Base-by-base conservation (phyloP, 2,113 vertebrate genomes). In the Echinops telfairi region DNA sequence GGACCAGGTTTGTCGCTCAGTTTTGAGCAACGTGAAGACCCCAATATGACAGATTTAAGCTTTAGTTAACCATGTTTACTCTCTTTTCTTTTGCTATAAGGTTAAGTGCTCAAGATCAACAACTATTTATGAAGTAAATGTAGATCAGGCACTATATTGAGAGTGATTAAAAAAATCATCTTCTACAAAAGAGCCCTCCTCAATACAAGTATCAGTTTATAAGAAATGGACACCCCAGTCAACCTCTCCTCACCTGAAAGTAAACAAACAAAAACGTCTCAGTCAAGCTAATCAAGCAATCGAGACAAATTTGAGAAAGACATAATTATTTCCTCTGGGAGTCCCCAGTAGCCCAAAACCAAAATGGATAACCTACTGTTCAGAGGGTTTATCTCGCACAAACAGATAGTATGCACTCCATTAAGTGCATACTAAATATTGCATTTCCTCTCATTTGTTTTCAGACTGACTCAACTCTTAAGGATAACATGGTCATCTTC, bases 11-110 rank as follows among this genome's bases (percentile, higher is more conserved):
- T 16, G 27, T 1, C 27, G 14, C 11, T 86, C 19, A 33, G 6
- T 27, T 43, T 15, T 22, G 73, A 33, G 12, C 29, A 6, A 68
- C 19, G 12, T 40, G 7, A 84, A 82, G 22, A 92, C 31, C n/a
- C 36, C 10, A 27, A 81, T 33, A 27, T 33, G 57, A 73, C 31
- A 73, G 64, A 33, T 60, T 47, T 27, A 40, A 36, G 1, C 7
- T 43, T 25, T 58, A 31, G 3, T 19, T 60, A 78, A 60, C 4
- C n/a, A 71, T 43, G 25, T 71, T 38, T 38, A 31, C 10, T 79
- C 66, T 83, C 20, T 29, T 90, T 92, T 77, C 47, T 91, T 78
- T 92, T 25, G 25, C 38, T 85, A 78, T 90, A 38, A 86, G 40
- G 58, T 86, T 40, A 92, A 84, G 3, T 79, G 38, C 33, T 81